Evolutionary conservation across 1,140 invertebrate species (phyloP), one percentile per base, ranked within the genome.

Genomic region (Cydia pomonella): DNA sequence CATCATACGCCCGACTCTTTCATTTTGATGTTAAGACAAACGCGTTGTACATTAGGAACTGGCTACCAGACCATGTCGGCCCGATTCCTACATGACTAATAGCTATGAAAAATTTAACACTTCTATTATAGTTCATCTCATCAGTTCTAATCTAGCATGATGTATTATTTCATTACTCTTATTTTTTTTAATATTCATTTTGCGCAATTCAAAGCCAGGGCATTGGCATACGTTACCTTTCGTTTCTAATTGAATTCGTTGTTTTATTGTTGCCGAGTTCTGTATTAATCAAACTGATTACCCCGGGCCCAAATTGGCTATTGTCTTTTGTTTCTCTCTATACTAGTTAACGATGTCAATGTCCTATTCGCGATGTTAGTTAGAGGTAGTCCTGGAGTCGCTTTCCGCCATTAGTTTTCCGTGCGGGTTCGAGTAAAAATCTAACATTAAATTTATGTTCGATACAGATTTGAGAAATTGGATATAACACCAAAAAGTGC

Each of bases 401-500:
- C 29, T 69, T 69, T 29, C 23, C 63, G 59, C 81, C 82, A 84
- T 78, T 85, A 83, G 75, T 75, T 81, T 38, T 82, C 84, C 80
- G 77, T 79, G 7, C 77, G 83, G 85, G 86, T 83, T 77, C 87
- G 84, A 86, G 83, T 79, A 84, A 83, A 79, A 85, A 75, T 92
- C 89, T 93, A 93, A 93, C 91, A 91, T 88, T 88, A 85, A 82
- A 89, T 92, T 93, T 93, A 90, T 93, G 93, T 93, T 90, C 88
- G 89, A 91, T 93, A 90, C 93, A 99, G 98, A 96, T 99, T 99
- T 96, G 98, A 99, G 94, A 99, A 99, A 95, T 95, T 99, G 93
- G 98, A 99, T 94, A 99, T 99, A 86, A 99, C 98, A 88, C 98
- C 98, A 91, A 99, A 99, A 95, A 99, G 98, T 95, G 98, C 98